Conservation (phyloP, 2,888 invertebrate genomes). For the Dermolepida albohirtum region DNA sequence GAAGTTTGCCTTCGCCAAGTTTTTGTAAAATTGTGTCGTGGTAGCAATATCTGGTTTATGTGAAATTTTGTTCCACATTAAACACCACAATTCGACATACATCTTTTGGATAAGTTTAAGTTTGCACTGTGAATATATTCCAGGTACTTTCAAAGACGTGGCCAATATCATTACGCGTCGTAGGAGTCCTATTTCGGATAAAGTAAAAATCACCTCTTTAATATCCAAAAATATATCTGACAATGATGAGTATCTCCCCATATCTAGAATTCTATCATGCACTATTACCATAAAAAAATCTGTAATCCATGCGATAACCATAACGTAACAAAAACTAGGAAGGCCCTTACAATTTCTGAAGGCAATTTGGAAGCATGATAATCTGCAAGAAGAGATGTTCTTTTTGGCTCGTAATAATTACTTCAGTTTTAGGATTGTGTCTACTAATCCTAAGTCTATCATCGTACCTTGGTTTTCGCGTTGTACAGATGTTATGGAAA, state of each 20-base stretch:
- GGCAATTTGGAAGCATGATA: constrained; percentile 74
- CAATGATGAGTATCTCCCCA: constrained; percentile 98
- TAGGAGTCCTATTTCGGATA: too few species aligned
- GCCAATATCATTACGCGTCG: too few species aligned
- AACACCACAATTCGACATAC: too few species aligned
- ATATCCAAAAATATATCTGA: constrained; percentile 98
- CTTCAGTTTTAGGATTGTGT: constrained; percentile 50
- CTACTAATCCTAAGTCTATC: constrained; percentile 75
- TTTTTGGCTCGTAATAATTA: constrained; percentile 63
- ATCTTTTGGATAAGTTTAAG: too few species aligned
- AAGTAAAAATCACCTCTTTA: too few species aligned
- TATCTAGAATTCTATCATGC: constrained; percentile 97
- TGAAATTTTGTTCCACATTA: too few species aligned
- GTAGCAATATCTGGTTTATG: too few species aligned
- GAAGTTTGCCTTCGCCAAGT: too few species aligned
- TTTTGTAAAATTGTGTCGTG: too few species aligned
- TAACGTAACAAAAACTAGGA: constrained; percentile 89
- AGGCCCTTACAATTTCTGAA: constrained; percentile 91
- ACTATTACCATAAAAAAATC: constrained; percentile 99
- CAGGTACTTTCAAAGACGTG: too few species aligned
- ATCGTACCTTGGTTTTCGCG: constrained; percentile 75
- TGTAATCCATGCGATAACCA: constrained; percentile 94
- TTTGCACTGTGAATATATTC: too few species aligned
- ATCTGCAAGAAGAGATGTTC: constrained; percentile 67
- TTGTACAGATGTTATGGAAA: constrained; percentile 81